A percentile compares a stretch with the other conserved stretches of the same genome.
These are phyloP conservation scores for Phengaris alcon DNA, from an alignment of 2,888 invertebrate species.

Conservation along the genomic window DNA sequence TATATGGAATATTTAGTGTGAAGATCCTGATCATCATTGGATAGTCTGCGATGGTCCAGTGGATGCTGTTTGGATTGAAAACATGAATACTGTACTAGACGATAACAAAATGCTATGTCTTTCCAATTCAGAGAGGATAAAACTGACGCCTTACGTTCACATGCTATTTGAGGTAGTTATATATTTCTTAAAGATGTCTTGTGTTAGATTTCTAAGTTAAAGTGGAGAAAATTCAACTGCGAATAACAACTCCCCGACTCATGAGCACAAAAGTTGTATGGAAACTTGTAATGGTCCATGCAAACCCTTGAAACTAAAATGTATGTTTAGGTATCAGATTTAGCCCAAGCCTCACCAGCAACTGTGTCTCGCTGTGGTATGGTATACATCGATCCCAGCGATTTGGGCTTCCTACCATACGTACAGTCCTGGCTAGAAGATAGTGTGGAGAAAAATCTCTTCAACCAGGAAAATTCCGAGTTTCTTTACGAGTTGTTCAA, in stretches of 20 bases:
- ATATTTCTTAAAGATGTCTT: too few species aligned
- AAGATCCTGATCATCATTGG: slow-evolving; percentile 90
- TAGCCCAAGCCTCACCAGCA: slow-evolving; percentile 94
- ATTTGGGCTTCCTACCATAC: slow-evolving; percentile 89
- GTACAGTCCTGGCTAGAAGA: slow-evolving; percentile 87
- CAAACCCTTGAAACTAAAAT: background rate
- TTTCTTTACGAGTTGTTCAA: slow-evolving; percentile 84
- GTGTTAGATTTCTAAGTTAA: too few species aligned
- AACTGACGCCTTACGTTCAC: slow-evolving; percentile 91
- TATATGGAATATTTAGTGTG: slow-evolving; percentile 48
- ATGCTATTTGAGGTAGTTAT: slow-evolving; percentile 88
- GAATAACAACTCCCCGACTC: too few species aligned
- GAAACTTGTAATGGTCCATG: too few species aligned
- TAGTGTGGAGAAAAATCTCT: slow-evolving; percentile 68
- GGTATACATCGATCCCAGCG: slow-evolving; percentile 93
- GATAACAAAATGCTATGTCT: slow-evolving; percentile 96
- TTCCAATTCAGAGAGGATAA: slow-evolving; percentile 94
- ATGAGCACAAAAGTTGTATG: too few species aligned
- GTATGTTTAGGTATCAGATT: slow-evolving; percentile 81
- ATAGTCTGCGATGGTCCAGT: slow-evolving; percentile 94
- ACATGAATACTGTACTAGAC: slow-evolving; percentile 94
- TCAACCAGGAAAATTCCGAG: slow-evolving; percentile 79
- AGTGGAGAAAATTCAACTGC: too few species aligned
- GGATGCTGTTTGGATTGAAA: slow-evolving; percentile 96
- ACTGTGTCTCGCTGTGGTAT: slow-evolving; percentile 92